These are phyloP conservation scores for Montipora cactus DNA, from an alignment of 64 coral and sea anemone species.

Conservation along the genomic window DNA sequence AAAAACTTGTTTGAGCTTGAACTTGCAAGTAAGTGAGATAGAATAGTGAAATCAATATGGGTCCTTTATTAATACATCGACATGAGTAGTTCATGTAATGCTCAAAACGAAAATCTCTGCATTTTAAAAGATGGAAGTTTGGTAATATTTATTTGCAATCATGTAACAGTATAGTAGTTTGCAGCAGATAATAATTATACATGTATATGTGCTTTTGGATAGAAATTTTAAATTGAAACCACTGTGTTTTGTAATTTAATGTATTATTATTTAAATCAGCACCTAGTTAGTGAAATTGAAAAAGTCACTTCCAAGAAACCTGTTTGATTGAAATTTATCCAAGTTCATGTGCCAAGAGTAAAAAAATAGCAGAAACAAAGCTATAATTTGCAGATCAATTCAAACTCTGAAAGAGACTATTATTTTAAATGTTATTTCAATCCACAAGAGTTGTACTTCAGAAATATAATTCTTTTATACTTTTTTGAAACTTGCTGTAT, in stretches of 20 bases:
- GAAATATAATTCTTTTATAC: background rate
- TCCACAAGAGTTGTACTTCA: background rate
- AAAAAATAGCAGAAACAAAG: background rate
- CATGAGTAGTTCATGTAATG: no score
- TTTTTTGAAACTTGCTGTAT: background rate
- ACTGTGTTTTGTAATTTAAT: background rate
- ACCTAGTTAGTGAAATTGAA: background rate
- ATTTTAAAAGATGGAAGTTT: no score
- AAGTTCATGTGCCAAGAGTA: background rate
- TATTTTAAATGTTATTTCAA: conserved; percentile 1
- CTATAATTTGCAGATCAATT: conserved; percentile 4
- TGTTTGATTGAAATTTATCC: conserved; percentile 2
- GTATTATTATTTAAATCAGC: conserved; percentile 2
- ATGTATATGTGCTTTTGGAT: background rate
- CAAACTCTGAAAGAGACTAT: background rate
- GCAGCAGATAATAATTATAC: background rate
- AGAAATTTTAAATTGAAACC: background rate
- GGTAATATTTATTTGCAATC: no score
- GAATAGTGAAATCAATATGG: background rate
- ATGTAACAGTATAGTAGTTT: no score
- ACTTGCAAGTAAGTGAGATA: background rate
- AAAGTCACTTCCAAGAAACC: conserved; percentile 8
- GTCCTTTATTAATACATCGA: background rate
- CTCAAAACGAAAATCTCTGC: no score
- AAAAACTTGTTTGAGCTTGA: background rate